Base-by-base conservation (phyloP, 2,113 vertebrate species). In the Leptocoma aspasia region DNA sequence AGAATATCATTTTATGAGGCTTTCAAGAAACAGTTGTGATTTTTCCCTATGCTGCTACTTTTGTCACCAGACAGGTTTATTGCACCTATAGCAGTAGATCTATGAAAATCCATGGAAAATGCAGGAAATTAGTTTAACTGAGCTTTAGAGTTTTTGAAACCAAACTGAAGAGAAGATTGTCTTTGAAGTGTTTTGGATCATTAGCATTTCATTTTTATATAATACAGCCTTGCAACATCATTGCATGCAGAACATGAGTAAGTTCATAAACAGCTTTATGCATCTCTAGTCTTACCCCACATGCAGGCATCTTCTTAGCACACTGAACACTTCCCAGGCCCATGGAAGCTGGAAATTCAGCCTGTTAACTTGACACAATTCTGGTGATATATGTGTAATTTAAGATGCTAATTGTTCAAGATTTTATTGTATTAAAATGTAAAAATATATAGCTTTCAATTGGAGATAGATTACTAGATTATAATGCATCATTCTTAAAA, bases 21-120 rank as follows among this genome's bases (percentile, higher is more conserved):
- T 95, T 96, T 96, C 87, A 76, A 90, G 88, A 95, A 94, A 60
- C 69, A 65, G 76, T 93, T 95, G 61, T 33, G 44, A n/a, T 90
- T 95, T 97, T 90, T 73, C 83, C 73, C 54, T 83, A 27, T 79
- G 39, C 82, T 75, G 47, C 64, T 89, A 6, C 79, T 91, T 96
- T 95, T 96, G 89, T 96, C 86, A 81, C 49, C 47, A 66, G 82
- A 45, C 49, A 87, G 41, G 27, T 49, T 93, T 92, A 93, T 88
- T 94, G 88, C 88, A 89, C 66, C 53, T 54, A 42, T 66, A 87
- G 68, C 44, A 90, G 44, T 92, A 95, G 92, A 95, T 90, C 89
- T 90, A 16, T 82, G 91, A 82, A 80, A 96, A 92, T 69, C 79
- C 83, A 68, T 44, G 41, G 71, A 90, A 96, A 96, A 85, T n/a